Evolutionary conservation across 2,113 vertebrate species (phyloP).

Genomic region (Ellobius talpinus): DNA sequence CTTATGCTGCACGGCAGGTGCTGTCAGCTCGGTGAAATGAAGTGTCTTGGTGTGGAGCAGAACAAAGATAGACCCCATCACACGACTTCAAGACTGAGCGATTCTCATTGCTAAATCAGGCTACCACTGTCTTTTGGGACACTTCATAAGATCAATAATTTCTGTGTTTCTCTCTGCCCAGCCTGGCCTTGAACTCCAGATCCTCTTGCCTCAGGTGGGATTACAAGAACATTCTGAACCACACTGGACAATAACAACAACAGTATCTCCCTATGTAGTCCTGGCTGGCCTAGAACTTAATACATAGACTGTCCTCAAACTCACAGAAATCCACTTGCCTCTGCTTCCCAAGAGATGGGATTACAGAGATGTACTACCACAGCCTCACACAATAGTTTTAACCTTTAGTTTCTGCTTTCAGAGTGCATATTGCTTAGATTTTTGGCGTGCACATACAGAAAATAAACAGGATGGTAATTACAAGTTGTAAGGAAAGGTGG

Average conservation of each 20-base stretch:
- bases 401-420: slow-evolving; percentile 17
- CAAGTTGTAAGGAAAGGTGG: slow-evolving; percentile 41
- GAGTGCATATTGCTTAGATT: slow-evolving; percentile 39
- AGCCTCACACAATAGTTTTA: neutral
- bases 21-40: slow-evolving; percentile 21
- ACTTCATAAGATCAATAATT: slow-evolving; percentile 23
- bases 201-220: neutral
- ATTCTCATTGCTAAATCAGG: slow-evolving; percentile 28
- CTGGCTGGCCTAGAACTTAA: neutral
- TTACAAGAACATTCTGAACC: neutral
- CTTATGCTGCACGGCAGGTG: neutral
- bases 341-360: neutral
- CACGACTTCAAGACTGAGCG: neutral
- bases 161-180: neutral
- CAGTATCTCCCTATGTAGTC: neutral
- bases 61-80: neutral
- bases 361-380: neutral
- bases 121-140: neutral
- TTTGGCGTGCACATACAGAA: slow-evolving; percentile 14
- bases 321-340: neutral
- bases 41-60: neutral
- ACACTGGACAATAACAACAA: neutral
- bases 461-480: slow-evolving; percentile 9
- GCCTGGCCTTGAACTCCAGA: neutral
- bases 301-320: neutral